Base-by-base conservation (phyloP, 1,140 invertebrate genomes). In the Caenorhabditis briggsae region DNA sequence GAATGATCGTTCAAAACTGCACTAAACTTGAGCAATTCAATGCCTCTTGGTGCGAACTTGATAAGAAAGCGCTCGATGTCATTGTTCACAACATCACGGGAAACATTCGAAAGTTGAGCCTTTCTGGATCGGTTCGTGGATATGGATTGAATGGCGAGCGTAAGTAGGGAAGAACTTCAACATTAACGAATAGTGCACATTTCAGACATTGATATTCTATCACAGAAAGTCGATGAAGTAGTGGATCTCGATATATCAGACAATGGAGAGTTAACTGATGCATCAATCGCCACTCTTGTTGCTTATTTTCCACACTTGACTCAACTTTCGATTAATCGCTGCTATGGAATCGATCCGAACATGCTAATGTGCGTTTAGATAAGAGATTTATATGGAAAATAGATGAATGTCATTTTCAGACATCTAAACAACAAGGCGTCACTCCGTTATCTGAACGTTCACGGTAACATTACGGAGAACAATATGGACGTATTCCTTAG, bases 231-330 rank as follows among this genome's bases (percentile, higher is more conserved):
- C 6, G 11, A 43, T 23, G 18, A 50, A 9, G 7, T 78, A 5
- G 16, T 23, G 6, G 70, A 78, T 18, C 33, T 78, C 70, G 70
- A 78, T 53, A 23, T 78, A n/a, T 78, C 70, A 14, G 70, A 78
- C n/a, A 78, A 50, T 33, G 46, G 14, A 5, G 46, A 78, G n/a
- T 12, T 78, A 9, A 14, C 20, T 25, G 70, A 78, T 78, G n/a
- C 70, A 25, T 46, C 11, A 12, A 11, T 78, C 5, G 43, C 43
- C 2, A 50, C 46, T 7, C 11, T 78, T 2, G 11, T 78, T 9
- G 11, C 43, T 53, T 18, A n/a, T 43, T 78, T 78, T n/a, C 70
- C 70, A 9, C 20, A 50, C 48, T 11, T 78, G n/a, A 50, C 14
- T 5, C 9, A 9, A 9, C 5, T 78, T 11, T 78, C 70, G 20